Evolutionary conservation across 2,113 vertebrate species (phyloP).

Genomic region (Saccopteryx leptura): DNA sequence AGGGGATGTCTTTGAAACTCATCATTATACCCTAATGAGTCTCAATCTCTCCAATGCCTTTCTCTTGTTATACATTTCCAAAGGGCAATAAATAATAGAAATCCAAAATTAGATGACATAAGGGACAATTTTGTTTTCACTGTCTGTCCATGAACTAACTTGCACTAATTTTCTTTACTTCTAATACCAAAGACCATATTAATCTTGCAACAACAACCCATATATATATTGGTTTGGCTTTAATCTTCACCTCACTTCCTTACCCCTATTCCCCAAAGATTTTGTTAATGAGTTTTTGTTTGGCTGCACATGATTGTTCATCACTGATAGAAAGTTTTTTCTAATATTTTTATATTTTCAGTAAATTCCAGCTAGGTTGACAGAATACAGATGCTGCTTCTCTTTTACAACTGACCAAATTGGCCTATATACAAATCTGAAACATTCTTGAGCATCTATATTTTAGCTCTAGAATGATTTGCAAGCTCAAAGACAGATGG

Average conservation of each 20-base stretch:
- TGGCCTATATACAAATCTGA: slow-evolving; percentile 41
- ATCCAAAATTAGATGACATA: slow-evolving; percentile 66
- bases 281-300: slow-evolving; percentile 73
- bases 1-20: slow-evolving; percentile 73
- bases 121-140: slow-evolving; percentile 64
- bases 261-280: neutral
- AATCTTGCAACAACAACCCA: slow-evolving; percentile 39
- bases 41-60: slow-evolving; percentile 66
- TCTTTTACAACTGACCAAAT: slow-evolving; percentile 50
- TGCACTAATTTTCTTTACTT: slow-evolving; percentile 62
- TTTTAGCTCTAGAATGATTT: slow-evolving; percentile 46
- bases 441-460: slow-evolving; percentile 40
- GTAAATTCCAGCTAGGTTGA: slow-evolving; percentile 65
- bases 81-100: slow-evolving; percentile 68
- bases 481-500: neutral
- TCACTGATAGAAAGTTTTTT: slow-evolving; percentile 62
- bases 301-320: slow-evolving; percentile 64
- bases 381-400: slow-evolving; percentile 63
- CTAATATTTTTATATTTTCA: slow-evolving; percentile 62
- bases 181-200: slow-evolving; percentile 50
- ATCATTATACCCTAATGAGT: slow-evolving; percentile 75
- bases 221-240: slow-evolving; percentile 67
- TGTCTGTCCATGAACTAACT: slow-evolving; percentile 45
- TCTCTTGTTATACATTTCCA: slow-evolving; percentile 63
- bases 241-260: slow-evolving; percentile 57